Conservation (phyloP, 2,113 vertebrate species). For the Sminthopsis crassicaudata region DNA sequence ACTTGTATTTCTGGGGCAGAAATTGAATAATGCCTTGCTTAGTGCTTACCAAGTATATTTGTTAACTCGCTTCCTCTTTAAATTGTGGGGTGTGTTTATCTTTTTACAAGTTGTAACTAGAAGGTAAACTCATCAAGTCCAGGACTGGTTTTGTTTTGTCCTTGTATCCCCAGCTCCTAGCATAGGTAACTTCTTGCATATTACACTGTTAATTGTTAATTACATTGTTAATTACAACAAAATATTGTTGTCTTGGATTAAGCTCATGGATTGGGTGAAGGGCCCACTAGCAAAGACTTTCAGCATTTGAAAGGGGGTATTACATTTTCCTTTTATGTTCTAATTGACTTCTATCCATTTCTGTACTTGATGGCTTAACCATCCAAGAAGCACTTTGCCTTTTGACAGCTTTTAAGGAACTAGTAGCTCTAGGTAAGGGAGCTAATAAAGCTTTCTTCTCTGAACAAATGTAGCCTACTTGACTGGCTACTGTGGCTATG, state of each 20-base stretch:
- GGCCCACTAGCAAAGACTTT: slow-evolving; percentile 24
- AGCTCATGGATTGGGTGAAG: background rate
- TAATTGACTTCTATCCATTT: slow-evolving; percentile 12
- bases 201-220: no score
- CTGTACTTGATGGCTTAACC: slow-evolving; percentile 34
- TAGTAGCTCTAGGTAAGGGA: background rate
- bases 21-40: slow-evolving; percentile 2
- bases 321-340: slow-evolving; percentile 9
- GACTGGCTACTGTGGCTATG: background rate
- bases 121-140: background rate
- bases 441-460: slow-evolving; percentile 15
- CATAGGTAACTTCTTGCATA: background rate
- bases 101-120: background rate
- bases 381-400: slow-evolving; percentile 39
- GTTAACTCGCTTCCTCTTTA: background rate
- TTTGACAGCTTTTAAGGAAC: background rate
- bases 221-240: no score
- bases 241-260: background rate
- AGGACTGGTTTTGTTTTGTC: background rate
- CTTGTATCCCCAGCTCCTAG: background rate
- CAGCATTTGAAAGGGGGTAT: background rate
- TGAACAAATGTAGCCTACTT: slow-evolving; percentile 18
- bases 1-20: slow-evolving; percentile 47
- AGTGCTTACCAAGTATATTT: background rate
- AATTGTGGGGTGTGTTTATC: background rate